Percentiles rank a stretch among this genome's conserved stretches.
phyloP scores from a whole-genome alignment of 2,888 invertebrate species.

The Lordiphosa fenestrarum region DNA sequence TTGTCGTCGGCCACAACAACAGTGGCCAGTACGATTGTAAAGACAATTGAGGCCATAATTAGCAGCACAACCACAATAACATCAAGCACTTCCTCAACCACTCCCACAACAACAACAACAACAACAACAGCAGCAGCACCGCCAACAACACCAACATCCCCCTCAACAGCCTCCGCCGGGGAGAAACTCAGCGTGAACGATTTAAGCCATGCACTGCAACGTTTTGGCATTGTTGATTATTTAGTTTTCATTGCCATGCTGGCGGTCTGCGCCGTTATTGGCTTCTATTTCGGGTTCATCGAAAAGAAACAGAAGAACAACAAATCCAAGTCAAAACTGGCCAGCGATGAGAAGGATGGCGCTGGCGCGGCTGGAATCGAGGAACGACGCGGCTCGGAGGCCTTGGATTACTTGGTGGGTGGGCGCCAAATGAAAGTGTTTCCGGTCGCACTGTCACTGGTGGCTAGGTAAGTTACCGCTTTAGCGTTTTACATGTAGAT shows the following conservation, averaged over 20 bases:
- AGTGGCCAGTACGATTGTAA: slow-evolving; percentile 45
- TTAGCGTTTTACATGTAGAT: slow-evolving; percentile 28
- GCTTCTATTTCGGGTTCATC: slow-evolving; percentile 90
- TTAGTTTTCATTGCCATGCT: slow-evolving; percentile 89
- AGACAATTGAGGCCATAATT: slow-evolving; percentile 67
- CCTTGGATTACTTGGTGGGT: slow-evolving; percentile 89
- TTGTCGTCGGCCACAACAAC: slow-evolving; percentile 6
- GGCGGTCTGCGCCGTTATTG: slow-evolving; percentile 88
- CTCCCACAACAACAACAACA: slow-evolving; percentile 17
- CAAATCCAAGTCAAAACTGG: slow-evolving; percentile 29
- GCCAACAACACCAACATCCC: slow-evolving; percentile 16
- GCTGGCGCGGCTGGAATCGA: slow-evolving; percentile 49
- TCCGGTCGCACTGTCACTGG: slow-evolving; percentile 91
- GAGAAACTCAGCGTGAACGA: slow-evolving; percentile 75
- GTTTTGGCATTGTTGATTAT: slow-evolving; percentile 88
- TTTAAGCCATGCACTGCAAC: slow-evolving; percentile 82
- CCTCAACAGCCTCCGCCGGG: slow-evolving; percentile 10
- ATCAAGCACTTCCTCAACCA: slow-evolving; percentile 2
- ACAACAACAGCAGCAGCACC: slow-evolving; percentile 9
- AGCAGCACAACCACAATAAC: slow-evolving; percentile 38
- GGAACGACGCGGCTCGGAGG: slow-evolving; percentile 76
- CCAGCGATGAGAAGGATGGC: slow-evolving; percentile 43
- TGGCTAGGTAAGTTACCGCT: slow-evolving; percentile 85
- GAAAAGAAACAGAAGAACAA: slow-evolving; percentile 81
- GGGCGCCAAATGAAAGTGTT: slow-evolving; percentile 90